Percentiles rank a stretch among this genome's conserved stretches.
Conservation (phyloP, 2,888 invertebrate genomes). For the Phyto melanocephala region DNA sequence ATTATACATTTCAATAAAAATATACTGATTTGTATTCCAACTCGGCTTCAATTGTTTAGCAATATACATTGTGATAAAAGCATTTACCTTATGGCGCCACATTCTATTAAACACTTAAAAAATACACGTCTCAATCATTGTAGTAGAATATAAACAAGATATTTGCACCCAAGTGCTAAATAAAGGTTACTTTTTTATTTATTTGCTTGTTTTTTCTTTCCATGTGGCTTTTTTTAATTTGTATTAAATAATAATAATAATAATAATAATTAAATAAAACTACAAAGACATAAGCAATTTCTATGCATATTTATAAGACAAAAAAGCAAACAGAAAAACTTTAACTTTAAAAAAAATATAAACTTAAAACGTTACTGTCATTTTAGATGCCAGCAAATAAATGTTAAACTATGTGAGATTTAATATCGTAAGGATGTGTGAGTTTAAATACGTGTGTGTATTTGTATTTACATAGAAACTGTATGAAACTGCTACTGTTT, state of each 20-base stretch:
- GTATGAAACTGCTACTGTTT: conserved; percentile 53
- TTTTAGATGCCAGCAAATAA: conserved; percentile 16
- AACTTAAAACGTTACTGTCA: conserved; percentile 40
- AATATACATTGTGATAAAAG: too few relatives aligned
- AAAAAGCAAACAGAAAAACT: not conserved
- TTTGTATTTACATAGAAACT: not conserved
- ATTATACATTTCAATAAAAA: not conserved
- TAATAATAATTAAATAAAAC: conserved; percentile 44
- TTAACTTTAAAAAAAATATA: not conserved
- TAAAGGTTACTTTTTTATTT: conserved; percentile 40
- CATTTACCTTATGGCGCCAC: conserved; percentile 53
- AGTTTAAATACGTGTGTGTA: not conserved
- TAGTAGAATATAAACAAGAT: conserved; percentile 31
- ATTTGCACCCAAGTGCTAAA: conserved; percentile 50
- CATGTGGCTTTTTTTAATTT: not conserved
- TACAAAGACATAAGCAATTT: conserved; percentile 30
- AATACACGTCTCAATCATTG: conserved; percentile 12
- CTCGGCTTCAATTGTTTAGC: too few relatives aligned
- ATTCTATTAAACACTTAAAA: conserved; percentile 45
- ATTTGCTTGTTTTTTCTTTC: not conserved
- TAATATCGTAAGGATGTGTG: not conserved
- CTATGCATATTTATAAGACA: conserved; percentile 18
- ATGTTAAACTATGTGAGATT: conserved; percentile 1
- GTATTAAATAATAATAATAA: conserved; percentile 51
- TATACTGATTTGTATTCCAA: conserved; percentile 24